phyloP scores from a whole-genome alignment of 2,888 invertebrate species.

The Mongoloraphidia duomilia region DNA sequence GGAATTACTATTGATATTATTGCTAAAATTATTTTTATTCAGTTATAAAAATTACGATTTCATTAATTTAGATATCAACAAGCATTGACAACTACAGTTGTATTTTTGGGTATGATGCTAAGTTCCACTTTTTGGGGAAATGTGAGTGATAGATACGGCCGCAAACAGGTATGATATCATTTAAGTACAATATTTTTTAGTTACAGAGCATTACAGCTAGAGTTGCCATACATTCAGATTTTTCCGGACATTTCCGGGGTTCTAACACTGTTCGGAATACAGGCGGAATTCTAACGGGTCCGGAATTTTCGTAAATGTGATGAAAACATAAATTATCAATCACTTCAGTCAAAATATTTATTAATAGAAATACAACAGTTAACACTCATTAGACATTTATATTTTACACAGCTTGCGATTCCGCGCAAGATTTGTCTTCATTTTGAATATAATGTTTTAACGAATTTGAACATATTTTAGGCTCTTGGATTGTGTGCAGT shows the following conservation, averaged over 20 bases:
- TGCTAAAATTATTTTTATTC: too few relatives aligned
- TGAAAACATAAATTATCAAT: background rate
- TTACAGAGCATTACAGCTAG: too few relatives aligned
- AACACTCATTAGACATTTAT: background rate
- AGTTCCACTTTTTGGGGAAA: constrained; percentile 94
- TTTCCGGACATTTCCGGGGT: too few relatives aligned
- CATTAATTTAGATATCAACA: constrained; percentile 56
- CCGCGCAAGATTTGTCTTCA: too few relatives aligned
- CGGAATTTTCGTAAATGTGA: too few relatives aligned
- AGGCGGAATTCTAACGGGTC: too few relatives aligned
- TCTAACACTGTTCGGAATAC: too few relatives aligned
- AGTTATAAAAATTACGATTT: background rate
- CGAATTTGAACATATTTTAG: constrained; percentile 31
- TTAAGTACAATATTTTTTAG: too few relatives aligned
- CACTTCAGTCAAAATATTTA: background rate
- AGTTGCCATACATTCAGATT: too few relatives aligned
- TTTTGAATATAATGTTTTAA: background rate
- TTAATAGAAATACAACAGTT: background rate
- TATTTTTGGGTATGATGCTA: constrained; percentile 93
- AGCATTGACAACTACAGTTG: constrained; percentile 84
- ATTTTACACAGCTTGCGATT: background rate
- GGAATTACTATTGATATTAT: too few relatives aligned
- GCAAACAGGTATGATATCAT: constrained; percentile 49
- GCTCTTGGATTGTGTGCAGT: constrained; percentile 85
- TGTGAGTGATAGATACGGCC: constrained; percentile 82